A percentile compares a stretch with the other conserved stretches of the same genome.
Conservation (phyloP, 2,113 vertebrate species). For the Chauna torquata region DNA sequence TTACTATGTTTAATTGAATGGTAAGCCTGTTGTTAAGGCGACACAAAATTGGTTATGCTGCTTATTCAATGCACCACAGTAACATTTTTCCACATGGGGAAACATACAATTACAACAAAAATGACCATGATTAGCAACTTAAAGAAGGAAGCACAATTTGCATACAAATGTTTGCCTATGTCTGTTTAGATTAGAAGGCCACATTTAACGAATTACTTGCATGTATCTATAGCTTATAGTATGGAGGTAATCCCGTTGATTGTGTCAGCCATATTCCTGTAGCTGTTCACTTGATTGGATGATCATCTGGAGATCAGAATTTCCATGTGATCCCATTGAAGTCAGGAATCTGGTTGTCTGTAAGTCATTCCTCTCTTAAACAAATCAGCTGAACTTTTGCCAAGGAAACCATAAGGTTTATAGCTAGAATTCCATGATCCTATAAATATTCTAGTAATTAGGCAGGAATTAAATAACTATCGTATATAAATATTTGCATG, state of each 20-base stretch:
- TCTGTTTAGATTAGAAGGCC: neutral
- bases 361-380: neutral
- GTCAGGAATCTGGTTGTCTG: neutral
- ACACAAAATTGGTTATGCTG: neutral
- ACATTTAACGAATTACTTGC: neutral
- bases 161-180: neutral
- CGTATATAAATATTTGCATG: slow-evolving; percentile 19
- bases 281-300: neutral
- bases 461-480: neutral
- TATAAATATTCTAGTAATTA: slow-evolving; percentile 13
- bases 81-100: slow-evolving; percentile 20
- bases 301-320: neutral
- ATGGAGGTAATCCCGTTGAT: neutral
- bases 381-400: slow-evolving; percentile 14
- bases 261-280: neutral
- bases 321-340: neutral
- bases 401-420: slow-evolving; percentile 32
- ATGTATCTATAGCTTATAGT: neutral
- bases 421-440: neutral
- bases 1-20: slow-evolving; percentile 41
- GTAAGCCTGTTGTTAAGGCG: slow-evolving; percentile 13
- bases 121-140: slow-evolving; percentile 19
- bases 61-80: neutral
- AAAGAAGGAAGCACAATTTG: neutral
- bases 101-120: slow-evolving; percentile 38